These are phyloP conservation scores for Paramacrobiotus metropolitanus DNA, from an alignment of 1,140 invertebrate species.

Conservation along the genomic window DNA sequence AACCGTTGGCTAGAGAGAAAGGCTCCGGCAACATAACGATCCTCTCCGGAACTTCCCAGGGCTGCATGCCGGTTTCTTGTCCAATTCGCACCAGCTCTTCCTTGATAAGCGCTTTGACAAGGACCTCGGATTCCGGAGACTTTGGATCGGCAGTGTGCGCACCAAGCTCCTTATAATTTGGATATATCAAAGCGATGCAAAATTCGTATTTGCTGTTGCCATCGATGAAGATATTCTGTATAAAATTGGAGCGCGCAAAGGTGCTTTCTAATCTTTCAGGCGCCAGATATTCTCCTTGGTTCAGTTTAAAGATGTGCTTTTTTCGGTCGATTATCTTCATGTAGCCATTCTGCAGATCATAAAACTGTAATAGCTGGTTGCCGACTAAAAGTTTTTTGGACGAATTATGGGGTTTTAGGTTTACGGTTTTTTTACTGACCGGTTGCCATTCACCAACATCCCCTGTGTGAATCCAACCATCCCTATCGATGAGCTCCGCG, in stretches of 20 bases:
- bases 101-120: slow-evolving; percentile 62
- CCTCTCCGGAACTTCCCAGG: slow-evolving; percentile 67
- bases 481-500: slow-evolving; percentile 19
- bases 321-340: slow-evolving; percentile 25
- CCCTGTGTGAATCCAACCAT: slow-evolving; percentile 27
- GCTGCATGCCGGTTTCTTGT: slow-evolving; percentile 66
- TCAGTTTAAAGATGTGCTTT: slow-evolving; percentile 25
- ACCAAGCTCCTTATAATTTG: slow-evolving; percentile 74
- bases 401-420: too few relatives aligned
- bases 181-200: slow-evolving; percentile 75
- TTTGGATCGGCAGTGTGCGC: slow-evolving; percentile 49
- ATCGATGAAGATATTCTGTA: background rate
- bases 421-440: too few relatives aligned
- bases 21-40: slow-evolving; percentile 34
- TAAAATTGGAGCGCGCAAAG: background rate
- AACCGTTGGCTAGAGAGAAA: slow-evolving; percentile 85
- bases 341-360: slow-evolving; percentile 16
- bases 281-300: slow-evolving; percentile 26
- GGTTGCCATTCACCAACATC: slow-evolving; percentile 23
- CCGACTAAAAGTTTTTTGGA: background rate
- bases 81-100: slow-evolving; percentile 67
- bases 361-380: background rate
- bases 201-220: slow-evolving; percentile 40
- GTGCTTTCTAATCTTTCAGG: slow-evolving; percentile 15
- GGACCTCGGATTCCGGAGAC: slow-evolving; percentile 23